A percentile compares a stretch with the other conserved stretches of the same genome.
phyloP scores from a whole-genome alignment of 2,888 invertebrate genomes.

The Agonopterix heracliana region DNA sequence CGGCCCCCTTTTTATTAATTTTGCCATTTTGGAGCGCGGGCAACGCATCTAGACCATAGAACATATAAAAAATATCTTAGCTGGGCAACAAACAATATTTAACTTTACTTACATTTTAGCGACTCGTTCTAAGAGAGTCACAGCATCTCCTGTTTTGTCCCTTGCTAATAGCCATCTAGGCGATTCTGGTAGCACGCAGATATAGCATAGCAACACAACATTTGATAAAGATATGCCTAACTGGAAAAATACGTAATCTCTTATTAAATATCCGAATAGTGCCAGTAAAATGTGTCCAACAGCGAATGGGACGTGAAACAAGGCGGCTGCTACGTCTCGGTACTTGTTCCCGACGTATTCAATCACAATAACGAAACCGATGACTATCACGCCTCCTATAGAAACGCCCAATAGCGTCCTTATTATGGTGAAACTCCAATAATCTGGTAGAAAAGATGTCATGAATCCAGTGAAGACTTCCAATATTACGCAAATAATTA shows the following conservation, averaged over 20 bases:
- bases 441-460: slow-evolving; percentile 80
- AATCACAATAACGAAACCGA: slow-evolving; percentile 75
- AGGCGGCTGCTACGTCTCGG: slow-evolving; percentile 71
- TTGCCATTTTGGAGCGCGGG: too few relatives aligned
- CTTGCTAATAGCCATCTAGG: slow-evolving; percentile 85
- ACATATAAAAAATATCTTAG: too few relatives aligned
- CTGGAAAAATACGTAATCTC: slow-evolving; percentile 80
- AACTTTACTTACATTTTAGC: slow-evolving; percentile 65
- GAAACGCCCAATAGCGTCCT: slow-evolving; percentile 82
- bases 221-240: slow-evolving; percentile 76
- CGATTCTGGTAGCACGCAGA: slow-evolving; percentile 85
- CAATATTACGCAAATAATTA: slow-evolving; percentile 81
- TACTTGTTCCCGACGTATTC: slow-evolving; percentile 76
- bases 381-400: slow-evolving; percentile 86
- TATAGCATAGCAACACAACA: slow-evolving; percentile 76
- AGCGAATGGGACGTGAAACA: slow-evolving; percentile 81
- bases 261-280: slow-evolving; percentile 77
- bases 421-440: slow-evolving; percentile 77
- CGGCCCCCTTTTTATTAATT: too few relatives aligned
- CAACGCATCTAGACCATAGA: too few relatives aligned
- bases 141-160: slow-evolving; percentile 77
- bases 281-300: slow-evolving; percentile 79
- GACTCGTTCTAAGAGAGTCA: slow-evolving; percentile 77
- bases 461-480: slow-evolving; percentile 81
- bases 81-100: too few relatives aligned